Evolutionary conservation across 2,888 invertebrate species (phyloP).

Genomic region (Yponomeuta cagnagella): DNA sequence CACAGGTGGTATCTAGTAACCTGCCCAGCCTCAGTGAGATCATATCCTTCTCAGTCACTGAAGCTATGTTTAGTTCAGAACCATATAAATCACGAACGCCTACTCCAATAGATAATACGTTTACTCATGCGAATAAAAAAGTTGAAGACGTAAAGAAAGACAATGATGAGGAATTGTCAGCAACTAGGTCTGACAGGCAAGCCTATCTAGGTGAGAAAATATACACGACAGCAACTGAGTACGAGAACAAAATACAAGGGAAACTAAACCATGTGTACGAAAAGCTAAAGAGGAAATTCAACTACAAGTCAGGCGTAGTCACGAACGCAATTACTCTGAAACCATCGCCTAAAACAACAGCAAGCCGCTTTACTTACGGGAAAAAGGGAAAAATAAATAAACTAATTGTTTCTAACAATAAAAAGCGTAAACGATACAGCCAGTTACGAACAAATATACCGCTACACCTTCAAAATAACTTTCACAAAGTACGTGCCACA

Average conservation of each 20-base stretch:
- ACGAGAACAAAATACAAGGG: neutral
- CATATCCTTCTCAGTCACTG: constrained; percentile 37
- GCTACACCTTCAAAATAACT: neutral
- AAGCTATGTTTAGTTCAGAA: constrained; percentile 33
- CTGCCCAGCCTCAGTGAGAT: constrained; percentile 31
- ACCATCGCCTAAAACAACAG: neutral
- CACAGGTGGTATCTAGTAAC: neutral
- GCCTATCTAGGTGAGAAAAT: neutral
- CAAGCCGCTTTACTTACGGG: neutral
- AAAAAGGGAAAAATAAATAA: no score
- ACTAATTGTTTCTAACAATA: no score
- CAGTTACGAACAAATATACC: no score
- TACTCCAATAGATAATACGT: neutral
- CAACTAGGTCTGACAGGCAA: neutral
- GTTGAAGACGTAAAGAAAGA: neutral
- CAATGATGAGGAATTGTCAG: neutral
- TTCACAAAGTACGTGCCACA: neutral
- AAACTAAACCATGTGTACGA: neutral
- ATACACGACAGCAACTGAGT: neutral
- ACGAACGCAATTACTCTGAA: neutral
- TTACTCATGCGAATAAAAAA: no score
- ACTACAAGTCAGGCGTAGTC: neutral
- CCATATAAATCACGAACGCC: constrained; percentile 16
- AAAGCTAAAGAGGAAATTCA: neutral
- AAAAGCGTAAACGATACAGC: no score